Percentiles rank a stretch among this genome's conserved stretches.
phyloP scores from a whole-genome alignment of 2,888 invertebrate genomes.

The Hirtodrosophila histrioides region DNA sequence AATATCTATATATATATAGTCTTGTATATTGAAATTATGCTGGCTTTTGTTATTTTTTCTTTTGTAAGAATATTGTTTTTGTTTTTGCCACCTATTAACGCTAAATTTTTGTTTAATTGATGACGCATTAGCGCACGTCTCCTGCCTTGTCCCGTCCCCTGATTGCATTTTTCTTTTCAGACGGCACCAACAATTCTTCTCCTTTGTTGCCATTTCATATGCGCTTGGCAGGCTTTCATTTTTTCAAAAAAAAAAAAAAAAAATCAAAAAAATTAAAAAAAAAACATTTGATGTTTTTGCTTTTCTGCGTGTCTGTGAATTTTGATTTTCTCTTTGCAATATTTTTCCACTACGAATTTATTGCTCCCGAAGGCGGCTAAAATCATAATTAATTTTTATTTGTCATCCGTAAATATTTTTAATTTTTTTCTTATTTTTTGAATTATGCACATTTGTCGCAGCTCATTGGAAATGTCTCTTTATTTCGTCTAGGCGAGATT shows the following conservation, averaged over 20 bases:
- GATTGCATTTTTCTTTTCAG: constrained; percentile 71
- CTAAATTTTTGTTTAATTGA: constrained; percentile 76
- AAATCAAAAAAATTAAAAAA: constrained; percentile 18
- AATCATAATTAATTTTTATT: constrained; percentile 76
- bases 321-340: constrained; percentile 34
- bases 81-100: constrained; percentile 59
- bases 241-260: constrained; percentile 24
- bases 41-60: constrained; percentile 20
- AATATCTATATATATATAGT: constrained; percentile 7
- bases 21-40: constrained; percentile 63
- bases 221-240: constrained; percentile 51
- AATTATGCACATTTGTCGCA: constrained; percentile 63
- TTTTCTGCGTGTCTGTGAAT: background rate
- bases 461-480: constrained; percentile 57
- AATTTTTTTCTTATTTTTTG: constrained; percentile 51
- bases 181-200: constrained; percentile 74
- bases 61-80: constrained; percentile 8
- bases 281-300: constrained; percentile 25
- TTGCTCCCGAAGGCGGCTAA: constrained; percentile 65
- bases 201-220: constrained; percentile 57
- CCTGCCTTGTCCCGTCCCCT: constrained; percentile 15
- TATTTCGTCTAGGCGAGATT: constrained; percentile 4
- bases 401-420: constrained; percentile 46
- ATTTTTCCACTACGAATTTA: constrained; percentile 60
- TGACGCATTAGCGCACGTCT: constrained; percentile 62